A percentile compares a stretch with the other conserved stretches of the same genome.
Evolutionary conservation across 1,140 invertebrate genomes (phyloP).

Genomic region (Bombus pascuorum): DNA sequence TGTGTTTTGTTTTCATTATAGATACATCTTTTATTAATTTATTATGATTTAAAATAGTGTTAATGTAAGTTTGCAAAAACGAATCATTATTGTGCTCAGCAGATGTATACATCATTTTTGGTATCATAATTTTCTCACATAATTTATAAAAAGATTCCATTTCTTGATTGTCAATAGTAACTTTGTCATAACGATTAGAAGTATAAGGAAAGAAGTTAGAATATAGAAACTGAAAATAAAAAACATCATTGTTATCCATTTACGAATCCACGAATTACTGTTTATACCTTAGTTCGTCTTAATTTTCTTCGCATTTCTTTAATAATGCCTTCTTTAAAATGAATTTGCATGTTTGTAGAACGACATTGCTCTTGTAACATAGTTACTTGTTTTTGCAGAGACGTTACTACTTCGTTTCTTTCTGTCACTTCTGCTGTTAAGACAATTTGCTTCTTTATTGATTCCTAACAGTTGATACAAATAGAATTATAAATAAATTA

Average conservation of each 20-base stretch:
- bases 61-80: conserved; percentile 22
- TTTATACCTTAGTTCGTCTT: conserved; percentile 74
- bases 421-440: conserved; percentile 82
- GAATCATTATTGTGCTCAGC: conserved; percentile 38
- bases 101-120: conserved; percentile 30
- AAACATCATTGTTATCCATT: conserved; percentile 9
- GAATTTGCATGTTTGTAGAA: conserved; percentile 79
- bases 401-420: conserved; percentile 80
- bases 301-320: conserved; percentile 82
- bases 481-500: conserved; percentile 26
- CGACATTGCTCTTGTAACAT: conserved; percentile 80
- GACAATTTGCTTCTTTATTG: conserved; percentile 78
- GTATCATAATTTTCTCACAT: conserved; percentile 30
- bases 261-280: conserved; percentile 39
- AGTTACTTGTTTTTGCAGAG: conserved; percentile 76
- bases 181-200: conserved; percentile 15
- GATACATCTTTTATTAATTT: conserved; percentile 24
- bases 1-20: conserved; percentile 33
- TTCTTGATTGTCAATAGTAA: conserved; percentile 24
- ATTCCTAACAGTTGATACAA: conserved; percentile 67
- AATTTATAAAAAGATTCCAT: conserved; percentile 41
- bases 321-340: conserved; percentile 83
- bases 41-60: conserved; percentile 14
- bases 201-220: conserved; percentile 1
- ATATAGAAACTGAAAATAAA: conserved; percentile 29